Evolutionary conservation across 2,113 vertebrate species (phyloP).

Genomic region (Kryptolebias marmoratus): DNA sequence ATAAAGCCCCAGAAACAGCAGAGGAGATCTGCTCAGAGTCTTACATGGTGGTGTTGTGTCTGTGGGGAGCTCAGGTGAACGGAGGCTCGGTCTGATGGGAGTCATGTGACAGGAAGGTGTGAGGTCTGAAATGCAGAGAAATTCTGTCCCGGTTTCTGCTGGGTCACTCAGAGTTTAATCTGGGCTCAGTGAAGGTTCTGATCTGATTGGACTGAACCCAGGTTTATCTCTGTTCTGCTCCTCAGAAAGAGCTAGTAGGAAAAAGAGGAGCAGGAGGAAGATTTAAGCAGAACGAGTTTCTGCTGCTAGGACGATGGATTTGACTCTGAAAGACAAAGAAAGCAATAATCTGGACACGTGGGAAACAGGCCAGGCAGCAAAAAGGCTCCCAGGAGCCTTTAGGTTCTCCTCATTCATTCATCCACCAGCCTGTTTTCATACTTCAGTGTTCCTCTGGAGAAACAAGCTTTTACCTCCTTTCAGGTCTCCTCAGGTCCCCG

Average conservation of each 20-base stretch:
- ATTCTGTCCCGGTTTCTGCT: neutral
- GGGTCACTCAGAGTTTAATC: slow-evolving; percentile 79
- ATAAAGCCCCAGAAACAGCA: too few relatives aligned
- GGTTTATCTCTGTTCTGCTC: slow-evolving; percentile 61
- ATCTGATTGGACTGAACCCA: slow-evolving; percentile 62
- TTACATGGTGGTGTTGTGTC: too few relatives aligned
- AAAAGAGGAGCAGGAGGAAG: slow-evolving; percentile 40
- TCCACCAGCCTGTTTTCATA: slow-evolving; percentile 12
- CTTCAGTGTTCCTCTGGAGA: slow-evolving; percentile 39
- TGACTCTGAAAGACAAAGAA: slow-evolving; percentile 70
- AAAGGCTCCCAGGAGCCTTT: slow-evolving; percentile 46
- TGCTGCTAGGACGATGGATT: slow-evolving; percentile 49
- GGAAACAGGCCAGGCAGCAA: slow-evolving; percentile 28
- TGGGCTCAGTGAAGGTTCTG: slow-evolving; percentile 68
- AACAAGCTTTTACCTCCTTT: slow-evolving; percentile 54
- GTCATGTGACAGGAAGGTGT: neutral
- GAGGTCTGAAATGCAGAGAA: neutral
- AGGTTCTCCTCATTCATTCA: slow-evolving; percentile 38
- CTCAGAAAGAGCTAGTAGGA: slow-evolving; percentile 35
- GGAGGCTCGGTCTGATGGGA: neutral
- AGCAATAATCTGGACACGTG: slow-evolving; percentile 60
- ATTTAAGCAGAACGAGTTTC: slow-evolving; percentile 65
- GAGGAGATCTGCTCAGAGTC: too few relatives aligned
- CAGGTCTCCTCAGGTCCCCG: slow-evolving; percentile 37
- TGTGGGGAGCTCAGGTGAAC: too few relatives aligned